A percentile compares a stretch with the other conserved stretches of the same genome.
Evolutionary conservation across 23 tunicate species (phyloP).

Genomic region (Ciona savignyi): DNA sequence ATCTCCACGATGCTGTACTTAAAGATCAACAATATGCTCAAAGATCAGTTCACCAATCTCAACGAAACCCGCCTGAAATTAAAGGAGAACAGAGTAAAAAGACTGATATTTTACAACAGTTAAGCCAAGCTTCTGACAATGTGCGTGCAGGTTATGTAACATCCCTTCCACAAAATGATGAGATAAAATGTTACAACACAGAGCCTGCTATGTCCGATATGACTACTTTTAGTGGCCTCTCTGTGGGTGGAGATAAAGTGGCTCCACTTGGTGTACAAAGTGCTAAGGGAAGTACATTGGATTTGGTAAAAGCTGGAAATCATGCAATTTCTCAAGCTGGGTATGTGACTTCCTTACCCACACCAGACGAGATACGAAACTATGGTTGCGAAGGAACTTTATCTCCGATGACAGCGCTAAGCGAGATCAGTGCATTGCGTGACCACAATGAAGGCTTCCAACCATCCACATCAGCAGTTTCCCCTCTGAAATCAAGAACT

Average conservation of each 20-base stretch:
- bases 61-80: not conserved
- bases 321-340: conserved; percentile 43
- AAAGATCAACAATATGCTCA: not conserved
- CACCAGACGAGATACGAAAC: conserved; percentile 59
- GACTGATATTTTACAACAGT: not conserved
- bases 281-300: not conserved
- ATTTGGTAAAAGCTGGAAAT: conserved; percentile 6
- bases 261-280: conserved; percentile 10
- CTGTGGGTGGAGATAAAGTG: conserved; percentile 53
- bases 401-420: conserved; percentile 64
- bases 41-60: conserved; percentile 5
- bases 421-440: conserved; percentile 58
- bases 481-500: not conserved
- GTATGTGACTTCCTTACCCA: conserved; percentile 74
- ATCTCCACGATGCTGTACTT: not conserved
- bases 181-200: conserved; percentile 23
- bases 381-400: conserved; percentile 50
- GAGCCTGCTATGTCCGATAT: conserved; percentile 67
- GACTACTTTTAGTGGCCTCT: conserved; percentile 53
- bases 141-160: conserved; percentile 23
- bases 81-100: too few relatives aligned
- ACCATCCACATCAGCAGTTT: not conserved
- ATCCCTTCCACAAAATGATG: conserved; percentile 33
- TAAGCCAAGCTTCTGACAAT: not conserved
- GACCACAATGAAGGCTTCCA: conserved; percentile 64